Base-by-base conservation (phyloP, 2,797 vertebrate species). In the Sibirionetta formosa region DNA sequence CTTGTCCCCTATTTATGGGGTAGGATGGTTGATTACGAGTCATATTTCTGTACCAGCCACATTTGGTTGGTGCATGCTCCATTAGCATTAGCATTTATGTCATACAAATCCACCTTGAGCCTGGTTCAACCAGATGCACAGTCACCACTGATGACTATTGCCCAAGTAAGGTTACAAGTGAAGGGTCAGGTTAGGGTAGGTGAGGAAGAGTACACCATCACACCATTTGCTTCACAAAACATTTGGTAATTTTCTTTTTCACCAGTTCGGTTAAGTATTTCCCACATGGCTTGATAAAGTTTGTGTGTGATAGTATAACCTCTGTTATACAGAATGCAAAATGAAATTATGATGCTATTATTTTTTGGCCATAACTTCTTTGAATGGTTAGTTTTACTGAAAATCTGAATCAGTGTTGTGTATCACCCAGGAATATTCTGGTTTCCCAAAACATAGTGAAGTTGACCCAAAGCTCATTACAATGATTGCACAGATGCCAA, bases 401-500 rank as follows among this genome's bases (percentile, higher is more conserved):
- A 86, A 83, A 86, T 64, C 57, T 73, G 71, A 88, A 94, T 77
- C 79, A 80, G 8, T 71, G 3, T 66, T 86, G 31, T 66, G 24
- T 68, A 4, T 68, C 48, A 88, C 1, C 4, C 26, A 81, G 65
- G 42, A 88, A 81, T 68, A 71, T 3, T 73, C 31, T 38, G 3
- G 17, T 82, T 86, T 56, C 33, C 18, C 73, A 86, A 44, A 83
- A 71, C 26, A 60, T 17, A 33, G 3, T 70, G 40, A 64, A 44
- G 36, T 84, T 90, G 65, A 90, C 40, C 36, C 27, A 86, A 86
- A 93, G 8, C 57, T 88, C 70, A 61, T 86, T 81, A 90, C 84
- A 90, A 72, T 50, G 36, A 65, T 13, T 40, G 33, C 22, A 65
- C 81, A 92, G 26, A 81, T 61, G 31, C 7, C 57, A 86, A 46